Evolutionary conservation across 2,113 vertebrate species (phyloP).

Genomic region (Opisthocomus hoazin): DNA sequence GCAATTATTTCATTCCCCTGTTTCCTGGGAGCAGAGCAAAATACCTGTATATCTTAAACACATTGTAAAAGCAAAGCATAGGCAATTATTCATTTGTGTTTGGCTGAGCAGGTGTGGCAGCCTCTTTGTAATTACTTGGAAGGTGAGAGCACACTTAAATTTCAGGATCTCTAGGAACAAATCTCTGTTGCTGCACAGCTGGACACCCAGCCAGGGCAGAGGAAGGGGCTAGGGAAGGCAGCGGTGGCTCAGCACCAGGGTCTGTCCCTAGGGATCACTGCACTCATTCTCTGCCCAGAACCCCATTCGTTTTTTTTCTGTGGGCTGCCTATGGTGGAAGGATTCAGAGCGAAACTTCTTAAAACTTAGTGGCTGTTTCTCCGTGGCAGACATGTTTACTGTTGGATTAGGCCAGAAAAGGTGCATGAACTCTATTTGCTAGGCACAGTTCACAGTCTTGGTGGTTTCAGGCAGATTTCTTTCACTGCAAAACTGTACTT

Average conservation of each 20-base stretch:
- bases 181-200: not conserved
- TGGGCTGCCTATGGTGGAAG: not conserved
- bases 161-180: not conserved
- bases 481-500: not conserved
- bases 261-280: not conserved
- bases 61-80: not conserved
- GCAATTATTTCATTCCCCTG: not conserved
- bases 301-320: accelerated
- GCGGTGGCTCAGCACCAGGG: not conserved
- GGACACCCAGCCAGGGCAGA: not conserved
- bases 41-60: not conserved
- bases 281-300: not conserved
- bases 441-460: not conserved
- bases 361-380: not conserved
- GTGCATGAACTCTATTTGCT: not conserved
- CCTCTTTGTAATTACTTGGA: not conserved
- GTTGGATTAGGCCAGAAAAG: not conserved
- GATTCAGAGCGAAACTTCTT: not conserved
- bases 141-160: not conserved
- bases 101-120: not conserved
- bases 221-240: not conserved
- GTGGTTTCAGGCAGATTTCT: not conserved
- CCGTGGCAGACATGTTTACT: not conserved
- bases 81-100: not conserved
- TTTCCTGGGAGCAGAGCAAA: not conserved